Conservation (phyloP, 2,888 invertebrate genomes). For the Brachycybe producta region DNA sequence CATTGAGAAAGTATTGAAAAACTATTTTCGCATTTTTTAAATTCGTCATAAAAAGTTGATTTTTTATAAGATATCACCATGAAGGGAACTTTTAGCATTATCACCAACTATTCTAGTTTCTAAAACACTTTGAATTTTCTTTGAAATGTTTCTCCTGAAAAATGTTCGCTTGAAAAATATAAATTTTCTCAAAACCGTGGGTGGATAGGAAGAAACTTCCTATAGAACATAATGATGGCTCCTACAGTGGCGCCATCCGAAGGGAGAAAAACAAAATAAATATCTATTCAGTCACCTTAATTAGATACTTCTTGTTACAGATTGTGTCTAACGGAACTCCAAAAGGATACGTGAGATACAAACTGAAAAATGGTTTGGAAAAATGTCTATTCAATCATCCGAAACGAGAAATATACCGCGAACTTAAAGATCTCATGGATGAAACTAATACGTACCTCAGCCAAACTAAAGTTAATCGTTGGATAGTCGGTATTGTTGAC, state of each 20-base stretch:
- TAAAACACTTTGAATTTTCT: too few species aligned
- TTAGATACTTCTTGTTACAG: not conserved
- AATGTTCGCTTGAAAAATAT: too few species aligned
- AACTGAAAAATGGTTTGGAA: not conserved
- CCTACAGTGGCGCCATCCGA: too few species aligned
- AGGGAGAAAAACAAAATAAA: too few species aligned
- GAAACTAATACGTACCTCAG: not conserved
- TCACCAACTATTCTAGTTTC: too few species aligned
- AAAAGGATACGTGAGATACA: slow-evolving; percentile 2
- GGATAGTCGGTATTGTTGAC: slow-evolving; percentile 4
- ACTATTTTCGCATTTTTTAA: too few species aligned
- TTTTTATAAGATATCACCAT: too few species aligned
- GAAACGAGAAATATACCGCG: not conserved
- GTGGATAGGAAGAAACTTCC: not conserved
- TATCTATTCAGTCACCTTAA: not conserved
- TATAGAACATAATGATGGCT: too few species aligned
- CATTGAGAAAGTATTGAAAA: too few species aligned
- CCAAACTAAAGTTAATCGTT: not conserved
- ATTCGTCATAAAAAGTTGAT: too few species aligned
- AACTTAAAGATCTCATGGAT: not conserved
- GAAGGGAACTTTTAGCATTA: too few species aligned
- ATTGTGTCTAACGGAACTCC: not conserved
- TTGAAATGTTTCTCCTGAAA: too few species aligned
- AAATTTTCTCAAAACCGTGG: not conserved
- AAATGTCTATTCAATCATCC: not conserved